Evolutionary conservation across 2,888 invertebrate species (phyloP).

Genomic region (Galerucella pusilla): DNA sequence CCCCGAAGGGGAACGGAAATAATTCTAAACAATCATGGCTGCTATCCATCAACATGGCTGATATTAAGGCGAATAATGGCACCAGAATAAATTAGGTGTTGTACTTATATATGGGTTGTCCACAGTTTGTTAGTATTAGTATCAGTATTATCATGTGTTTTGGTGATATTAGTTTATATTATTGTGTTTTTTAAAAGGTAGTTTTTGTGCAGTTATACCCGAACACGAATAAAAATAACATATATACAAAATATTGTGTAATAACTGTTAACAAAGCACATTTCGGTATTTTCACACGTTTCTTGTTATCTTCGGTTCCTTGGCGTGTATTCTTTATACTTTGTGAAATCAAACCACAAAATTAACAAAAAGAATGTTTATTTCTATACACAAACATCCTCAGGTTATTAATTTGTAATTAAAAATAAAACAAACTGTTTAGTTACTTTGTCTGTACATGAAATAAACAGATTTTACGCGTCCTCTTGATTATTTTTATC

Average conservation of each 20-base stretch:
- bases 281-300: no score
- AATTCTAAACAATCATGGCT: slow-evolving; percentile 70
- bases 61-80: slow-evolving; percentile 52
- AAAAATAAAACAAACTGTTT: no score
- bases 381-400: no score
- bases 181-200: background rate
- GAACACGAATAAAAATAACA: no score
- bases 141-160: background rate
- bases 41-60: slow-evolving; percentile 71
- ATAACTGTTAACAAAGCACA: no score
- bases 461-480: background rate
- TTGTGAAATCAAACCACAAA: no score
- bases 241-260: no score
- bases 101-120: slow-evolving; percentile 10
- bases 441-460: background rate
- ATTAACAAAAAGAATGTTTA: no score
- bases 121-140: background rate
- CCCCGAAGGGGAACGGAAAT: slow-evolving; percentile 60
- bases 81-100: slow-evolving; percentile 45
- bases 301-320: no score
- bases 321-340: no score
- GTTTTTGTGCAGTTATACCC: no score
- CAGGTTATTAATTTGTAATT: no score
- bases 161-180: background rate
- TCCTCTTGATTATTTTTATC: slow-evolving; percentile 5